Evolutionary conservation across 2,797 vertebrate species (phyloP), one percentile per base, ranked within the genome.

Genomic region (Gephyroberyx darwinii): DNA sequence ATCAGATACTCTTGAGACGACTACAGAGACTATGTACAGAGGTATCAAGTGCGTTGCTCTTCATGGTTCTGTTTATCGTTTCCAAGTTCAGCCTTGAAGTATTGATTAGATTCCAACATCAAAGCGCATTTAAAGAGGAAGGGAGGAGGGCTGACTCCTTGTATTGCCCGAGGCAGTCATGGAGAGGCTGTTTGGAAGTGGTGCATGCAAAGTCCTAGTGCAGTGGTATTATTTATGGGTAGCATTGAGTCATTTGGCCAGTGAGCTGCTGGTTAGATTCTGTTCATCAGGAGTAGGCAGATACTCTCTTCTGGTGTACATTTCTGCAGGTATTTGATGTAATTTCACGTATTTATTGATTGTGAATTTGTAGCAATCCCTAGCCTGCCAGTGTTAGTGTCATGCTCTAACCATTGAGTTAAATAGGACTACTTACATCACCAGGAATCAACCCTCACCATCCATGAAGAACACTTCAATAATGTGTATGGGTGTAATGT

Each of bases 101-200:
- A 93, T 93, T 90, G 92, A 92, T 93, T 87, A 80, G 83, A 87
- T 77, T 75, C 81, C 69, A 75, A 86, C 90, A 87, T 90, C 89
- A 92, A 90, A 92, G 87, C 80, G 83, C 87, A 85, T 83, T 90
- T 90, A 88, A 88, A 88, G 79, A 84, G 87, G 86, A 84, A 82
- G 71, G 79, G 77, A 83, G 84, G 82, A 80, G 81, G 78, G 76
- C 83, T 79, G 83, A 78, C 84, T 81, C 74, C 82, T 83, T 85
- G 86, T 86, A 86, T 85, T 75, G 88, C 89, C 86, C 43, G 68
- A 5, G 90, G 90, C 88, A 74, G 80, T 79, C 75, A 65, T 84
- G 69, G 78, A 65, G 84, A 87, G 74, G 78, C 75, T 78, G 81
- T 83, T 89, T 87, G 71, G 82, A 81, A 85, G 78, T 77, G 86